A percentile compares a stretch with the other conserved stretches of the same genome.
These are phyloP conservation scores for honey bee (Apis mellifera) DNA, from an alignment of 1,140 invertebrate species.

Conservation along the genomic window DNA sequence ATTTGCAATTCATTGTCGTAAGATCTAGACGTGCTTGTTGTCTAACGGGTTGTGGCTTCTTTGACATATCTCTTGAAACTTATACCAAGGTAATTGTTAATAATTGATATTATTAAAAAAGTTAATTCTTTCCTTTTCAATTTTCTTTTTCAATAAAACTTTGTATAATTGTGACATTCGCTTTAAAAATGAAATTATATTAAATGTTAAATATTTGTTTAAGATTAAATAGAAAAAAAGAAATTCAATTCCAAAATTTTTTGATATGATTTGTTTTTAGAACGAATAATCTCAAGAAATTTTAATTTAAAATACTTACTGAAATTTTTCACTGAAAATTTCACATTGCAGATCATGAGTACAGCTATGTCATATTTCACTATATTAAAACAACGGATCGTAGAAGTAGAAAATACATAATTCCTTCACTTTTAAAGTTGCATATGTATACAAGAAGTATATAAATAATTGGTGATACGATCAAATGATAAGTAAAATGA, in stretches of 20 bases:
- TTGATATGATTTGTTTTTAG: background rate
- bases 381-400: constrained; percentile 35
- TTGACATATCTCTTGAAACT: constrained; percentile 52
- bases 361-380: constrained; percentile 57
- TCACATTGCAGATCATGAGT: constrained; percentile 48
- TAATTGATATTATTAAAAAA: background rate
- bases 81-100: constrained; percentile 58
- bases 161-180: no score
- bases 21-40: constrained; percentile 32
- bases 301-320: no score
- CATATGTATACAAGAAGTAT: no score
- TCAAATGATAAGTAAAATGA: no score
- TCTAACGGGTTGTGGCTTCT: constrained; percentile 53
- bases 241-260: no score
- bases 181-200: no score
- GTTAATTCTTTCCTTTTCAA: background rate
- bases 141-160: background rate
- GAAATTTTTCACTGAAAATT: no score
- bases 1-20: constrained; percentile 38
- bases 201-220: no score
- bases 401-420: background rate
- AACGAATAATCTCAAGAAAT: no score
- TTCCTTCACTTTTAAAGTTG: background rate
- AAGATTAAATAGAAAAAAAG: no score
- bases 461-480: no score